These are phyloP conservation scores for Synanthedon vespiformis DNA, from an alignment of 2,888 invertebrate genomes.

Conservation along the genomic window DNA sequence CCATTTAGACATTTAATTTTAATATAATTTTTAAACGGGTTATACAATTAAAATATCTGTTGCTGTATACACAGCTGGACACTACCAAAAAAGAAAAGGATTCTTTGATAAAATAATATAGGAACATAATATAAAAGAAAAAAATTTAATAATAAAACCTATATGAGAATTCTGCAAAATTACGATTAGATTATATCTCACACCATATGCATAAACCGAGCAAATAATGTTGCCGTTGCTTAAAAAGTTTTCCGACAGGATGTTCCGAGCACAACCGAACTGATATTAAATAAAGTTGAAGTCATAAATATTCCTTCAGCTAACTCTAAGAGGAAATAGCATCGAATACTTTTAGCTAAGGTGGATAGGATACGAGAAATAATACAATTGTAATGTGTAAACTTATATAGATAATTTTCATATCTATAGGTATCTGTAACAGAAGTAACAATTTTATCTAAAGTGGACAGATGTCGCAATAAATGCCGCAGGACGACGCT, in stretches of 20 bases:
- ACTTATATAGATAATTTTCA: background rate
- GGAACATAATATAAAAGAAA: no score
- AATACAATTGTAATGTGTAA: no score
- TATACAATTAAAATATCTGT: no score
- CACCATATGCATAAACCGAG: background rate
- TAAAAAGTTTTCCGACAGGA: background rate
- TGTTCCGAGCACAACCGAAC: constrained; percentile 4
- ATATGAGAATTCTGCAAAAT: no score
- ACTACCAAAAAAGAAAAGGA: no score
- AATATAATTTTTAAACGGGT: no score
- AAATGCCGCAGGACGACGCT: no score
- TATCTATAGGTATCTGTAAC: background rate
- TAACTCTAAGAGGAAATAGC: constrained; percentile 50
- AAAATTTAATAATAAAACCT: no score
- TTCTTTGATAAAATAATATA: no score
- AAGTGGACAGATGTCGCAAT: background rate
- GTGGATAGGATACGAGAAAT: background rate
- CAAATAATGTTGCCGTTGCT: background rate
- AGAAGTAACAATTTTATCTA: background rate
- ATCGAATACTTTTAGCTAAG: constrained; percentile 3
- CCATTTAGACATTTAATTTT: no score
- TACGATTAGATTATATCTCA: background rate
- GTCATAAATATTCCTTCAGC: constrained; percentile 68
- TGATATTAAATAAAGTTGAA: constrained; percentile 69
- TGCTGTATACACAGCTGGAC: no score